A percentile compares a stretch with the other conserved stretches of the same genome.
Evolutionary conservation across 2,888 invertebrate genomes (phyloP).

Genomic region (Crioceris asparagi): DNA sequence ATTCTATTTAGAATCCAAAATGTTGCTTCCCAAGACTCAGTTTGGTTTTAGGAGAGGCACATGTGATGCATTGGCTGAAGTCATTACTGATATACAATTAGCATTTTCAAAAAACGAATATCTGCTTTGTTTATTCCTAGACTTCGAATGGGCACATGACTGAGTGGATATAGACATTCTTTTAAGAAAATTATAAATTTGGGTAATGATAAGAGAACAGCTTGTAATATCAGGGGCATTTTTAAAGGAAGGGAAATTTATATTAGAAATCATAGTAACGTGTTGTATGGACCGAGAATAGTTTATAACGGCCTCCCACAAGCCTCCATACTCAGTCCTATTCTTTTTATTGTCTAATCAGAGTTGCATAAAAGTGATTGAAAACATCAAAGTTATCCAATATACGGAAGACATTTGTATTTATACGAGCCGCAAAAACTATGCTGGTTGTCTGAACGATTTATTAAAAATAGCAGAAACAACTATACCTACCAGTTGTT

Average conservation of each 20-base stretch:
- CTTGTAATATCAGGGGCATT: slow-evolving; percentile 2
- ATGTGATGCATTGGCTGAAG: slow-evolving; percentile 1
- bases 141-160: slow-evolving; percentile 3
- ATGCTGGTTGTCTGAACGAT: no score
- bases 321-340: slow-evolving; percentile 1
- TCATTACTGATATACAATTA: slow-evolving; percentile 4
- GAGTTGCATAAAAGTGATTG: neutral
- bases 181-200: neutral
- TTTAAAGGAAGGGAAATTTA: slow-evolving; percentile 4
- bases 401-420: slow-evolving; percentile 2
- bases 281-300: slow-evolving; percentile 12
- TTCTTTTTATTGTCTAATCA: slow-evolving; percentile 1
- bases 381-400: slow-evolving; percentile 1
- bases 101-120: slow-evolving; percentile 4
- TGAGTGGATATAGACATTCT: slow-evolving; percentile 1
- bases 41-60: slow-evolving; percentile 5
- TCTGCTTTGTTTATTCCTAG: slow-evolving; percentile 4
- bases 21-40: slow-evolving; percentile 4
- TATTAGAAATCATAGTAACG: slow-evolving; percentile 3
- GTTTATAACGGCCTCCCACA: slow-evolving; percentile 15
- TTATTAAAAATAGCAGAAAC: no score
- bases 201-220: neutral
- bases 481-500: no score
- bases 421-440: no score
- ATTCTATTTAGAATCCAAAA: neutral